Evolutionary conservation across 2,113 vertebrate genomes (phyloP).

Genomic region (Spea bombifrons): DNA sequence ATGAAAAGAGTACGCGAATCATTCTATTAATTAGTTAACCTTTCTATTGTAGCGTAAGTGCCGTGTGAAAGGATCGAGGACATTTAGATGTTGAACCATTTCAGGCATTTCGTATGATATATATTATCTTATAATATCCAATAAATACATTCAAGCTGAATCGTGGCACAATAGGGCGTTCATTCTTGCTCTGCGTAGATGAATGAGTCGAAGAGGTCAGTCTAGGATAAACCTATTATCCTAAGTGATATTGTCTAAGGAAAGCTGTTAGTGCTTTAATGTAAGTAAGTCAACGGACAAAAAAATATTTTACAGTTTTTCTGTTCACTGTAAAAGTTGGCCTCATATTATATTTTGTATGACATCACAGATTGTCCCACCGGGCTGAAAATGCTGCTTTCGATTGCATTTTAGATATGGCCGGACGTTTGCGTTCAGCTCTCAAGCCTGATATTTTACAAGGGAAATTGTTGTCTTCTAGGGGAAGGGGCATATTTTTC

Average conservation of each 20-base stretch:
- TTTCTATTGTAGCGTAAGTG: neutral
- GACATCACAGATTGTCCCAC: too few relatives aligned
- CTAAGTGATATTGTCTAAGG: neutral
- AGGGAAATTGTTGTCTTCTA: too few relatives aligned
- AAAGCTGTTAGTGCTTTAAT: slow-evolving; percentile 9
- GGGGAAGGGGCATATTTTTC: too few relatives aligned
- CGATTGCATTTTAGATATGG: too few relatives aligned
- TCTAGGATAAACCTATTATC: slow-evolving; percentile 27
- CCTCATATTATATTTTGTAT: too few relatives aligned
- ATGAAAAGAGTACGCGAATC: neutral
- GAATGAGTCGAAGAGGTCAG: slow-evolving; percentile 6
- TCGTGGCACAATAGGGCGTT: slow-evolving; percentile 3
- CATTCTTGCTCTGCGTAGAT: neutral
- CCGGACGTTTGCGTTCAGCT: too few relatives aligned
- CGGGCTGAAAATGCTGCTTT: too few relatives aligned
- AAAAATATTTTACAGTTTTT: neutral
- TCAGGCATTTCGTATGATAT: neutral
- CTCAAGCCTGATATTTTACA: too few relatives aligned
- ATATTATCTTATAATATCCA: neutral
- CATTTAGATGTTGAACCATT: neutral
- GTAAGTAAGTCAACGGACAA: slow-evolving; percentile 1
- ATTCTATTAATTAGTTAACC: neutral
- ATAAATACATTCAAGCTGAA: neutral
- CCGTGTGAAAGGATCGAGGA: neutral
- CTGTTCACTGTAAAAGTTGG: too few relatives aligned